Conservation (phyloP, 2,797 vertebrate genomes). For the Pangasius sanitwongsei region DNA sequence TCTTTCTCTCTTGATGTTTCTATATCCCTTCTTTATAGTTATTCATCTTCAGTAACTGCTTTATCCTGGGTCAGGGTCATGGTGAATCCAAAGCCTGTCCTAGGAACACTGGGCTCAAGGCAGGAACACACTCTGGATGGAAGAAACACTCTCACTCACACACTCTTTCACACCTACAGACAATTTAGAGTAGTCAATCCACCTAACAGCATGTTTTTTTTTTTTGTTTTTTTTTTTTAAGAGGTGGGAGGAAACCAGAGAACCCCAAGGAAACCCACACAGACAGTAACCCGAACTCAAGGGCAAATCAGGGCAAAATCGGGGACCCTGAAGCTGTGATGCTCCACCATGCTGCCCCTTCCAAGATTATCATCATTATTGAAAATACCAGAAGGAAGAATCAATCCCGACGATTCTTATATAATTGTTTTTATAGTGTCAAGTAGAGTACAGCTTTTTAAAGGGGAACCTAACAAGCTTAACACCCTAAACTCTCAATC, state of each 20-base stretch:
- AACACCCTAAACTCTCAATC: not conserved
- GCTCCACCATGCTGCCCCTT: not conserved
- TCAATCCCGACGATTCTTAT: not conserved
- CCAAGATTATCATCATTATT: not conserved
- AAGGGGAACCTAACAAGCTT: not conserved
- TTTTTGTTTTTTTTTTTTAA: not conserved
- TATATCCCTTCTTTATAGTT: not conserved
- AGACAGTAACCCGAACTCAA: not conserved
- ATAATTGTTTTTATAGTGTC: not conserved
- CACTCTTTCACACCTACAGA: not conserved
- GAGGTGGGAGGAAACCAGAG: not conserved
- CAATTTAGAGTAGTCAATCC: not conserved
- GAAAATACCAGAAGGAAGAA: not conserved
- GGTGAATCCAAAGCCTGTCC: not conserved
- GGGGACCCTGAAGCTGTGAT: not conserved
- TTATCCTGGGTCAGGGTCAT: not conserved
- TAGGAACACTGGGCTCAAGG: not conserved
- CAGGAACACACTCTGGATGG: not conserved
- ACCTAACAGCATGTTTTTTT: not conserved
- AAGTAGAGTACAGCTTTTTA: not conserved
- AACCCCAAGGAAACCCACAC: not conserved
- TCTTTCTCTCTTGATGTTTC: not conserved
- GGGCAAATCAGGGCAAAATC: no score
- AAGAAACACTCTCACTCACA: not conserved
- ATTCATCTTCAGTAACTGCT: not conserved